A percentile compares a stretch with the other conserved stretches of the same genome.
phyloP scores from a whole-genome alignment of 2,797 vertebrate genomes.

The Falco rusticolus region DNA sequence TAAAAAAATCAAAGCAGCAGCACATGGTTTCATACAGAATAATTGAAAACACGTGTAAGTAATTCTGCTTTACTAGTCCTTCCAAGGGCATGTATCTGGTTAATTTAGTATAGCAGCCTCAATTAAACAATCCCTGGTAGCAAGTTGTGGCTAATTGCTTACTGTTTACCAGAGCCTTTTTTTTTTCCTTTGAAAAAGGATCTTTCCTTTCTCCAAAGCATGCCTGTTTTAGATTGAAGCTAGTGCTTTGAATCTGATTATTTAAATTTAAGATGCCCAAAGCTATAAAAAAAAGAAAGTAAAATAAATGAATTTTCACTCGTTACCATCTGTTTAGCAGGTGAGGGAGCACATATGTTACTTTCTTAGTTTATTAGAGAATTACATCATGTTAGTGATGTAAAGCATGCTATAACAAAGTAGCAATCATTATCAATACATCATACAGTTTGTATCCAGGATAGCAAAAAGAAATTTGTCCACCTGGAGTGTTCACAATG shows the following conservation, averaged over 20 bases:
- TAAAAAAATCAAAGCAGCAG: slow-evolving; percentile 62
- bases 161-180: slow-evolving; percentile 67
- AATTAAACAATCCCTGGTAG: slow-evolving; percentile 76
- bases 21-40: slow-evolving; percentile 60
- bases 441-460: not conserved
- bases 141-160: slow-evolving; percentile 76
- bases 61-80: slow-evolving; percentile 61
- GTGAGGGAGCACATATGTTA: slow-evolving; percentile 44
- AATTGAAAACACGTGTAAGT: slow-evolving; percentile 70
- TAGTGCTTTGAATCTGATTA: slow-evolving; percentile 53
- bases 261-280: slow-evolving; percentile 69
- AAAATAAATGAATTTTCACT: slow-evolving; percentile 70
- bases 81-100: slow-evolving; percentile 63
- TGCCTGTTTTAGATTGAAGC: slow-evolving; percentile 69
- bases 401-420: slow-evolving; percentile 35
- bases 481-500: not conserved
- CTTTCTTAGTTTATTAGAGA: slow-evolving; percentile 48
- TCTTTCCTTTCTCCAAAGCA: slow-evolving; percentile 62
- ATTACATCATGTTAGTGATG: slow-evolving; percentile 37
- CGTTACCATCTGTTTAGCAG: slow-evolving; percentile 60
- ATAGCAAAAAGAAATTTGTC: not conserved
- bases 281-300: slow-evolving; percentile 59
- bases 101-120: slow-evolving; percentile 76
- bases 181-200: slow-evolving; percentile 73
- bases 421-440: not conserved